Percentiles rank a stretch among this genome's conserved stretches.
phyloP scores from a whole-genome alignment of 2,888 invertebrate genomes.

The Cephus nigrinus region DNA sequence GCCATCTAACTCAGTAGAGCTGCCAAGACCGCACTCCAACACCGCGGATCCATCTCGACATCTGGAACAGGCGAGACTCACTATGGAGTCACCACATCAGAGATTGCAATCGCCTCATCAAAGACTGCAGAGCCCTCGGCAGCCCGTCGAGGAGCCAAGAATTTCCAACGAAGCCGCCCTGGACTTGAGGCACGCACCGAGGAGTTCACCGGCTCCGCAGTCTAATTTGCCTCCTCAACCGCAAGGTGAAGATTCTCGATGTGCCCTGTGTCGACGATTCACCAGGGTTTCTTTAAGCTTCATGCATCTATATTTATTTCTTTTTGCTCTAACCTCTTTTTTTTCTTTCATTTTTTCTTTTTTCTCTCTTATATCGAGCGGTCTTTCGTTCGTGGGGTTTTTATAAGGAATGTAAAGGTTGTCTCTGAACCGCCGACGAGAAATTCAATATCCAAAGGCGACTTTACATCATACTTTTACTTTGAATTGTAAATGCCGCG shows the following conservation, averaged over 20 bases:
- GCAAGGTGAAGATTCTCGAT: slow-evolving; percentile 44
- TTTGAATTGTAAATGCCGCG: not conserved
- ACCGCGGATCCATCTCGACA: slow-evolving; percentile 53
- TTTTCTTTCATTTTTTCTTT: not conserved
- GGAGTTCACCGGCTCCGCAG: slow-evolving; percentile 56
- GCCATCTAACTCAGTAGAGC: slow-evolving; percentile 56
- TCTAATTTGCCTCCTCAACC: slow-evolving; percentile 53
- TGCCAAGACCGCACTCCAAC: slow-evolving; percentile 56
- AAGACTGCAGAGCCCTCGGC: slow-evolving; percentile 58
- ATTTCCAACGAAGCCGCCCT: slow-evolving; percentile 56
- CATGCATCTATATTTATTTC: not conserved
- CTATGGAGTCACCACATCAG: slow-evolving; percentile 61
- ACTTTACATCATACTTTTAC: not conserved
- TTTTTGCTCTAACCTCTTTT: not conserved
- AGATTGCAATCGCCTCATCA: slow-evolving; percentile 59
- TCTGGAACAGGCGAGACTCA: slow-evolving; percentile 55
- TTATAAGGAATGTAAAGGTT: not conserved
- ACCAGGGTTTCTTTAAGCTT: not conserved
- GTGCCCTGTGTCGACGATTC: not conserved
- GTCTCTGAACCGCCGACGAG: not conserved
- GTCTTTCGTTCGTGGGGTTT: not conserved
- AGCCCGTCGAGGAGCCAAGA: slow-evolving; percentile 52
- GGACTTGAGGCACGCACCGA: slow-evolving; percentile 58
- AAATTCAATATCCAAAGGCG: not conserved
- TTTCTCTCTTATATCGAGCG: not conserved